Evolutionary conservation across 2,113 vertebrate genomes (phyloP).

Genomic region (Myanophis thanlyinensis): DNA sequence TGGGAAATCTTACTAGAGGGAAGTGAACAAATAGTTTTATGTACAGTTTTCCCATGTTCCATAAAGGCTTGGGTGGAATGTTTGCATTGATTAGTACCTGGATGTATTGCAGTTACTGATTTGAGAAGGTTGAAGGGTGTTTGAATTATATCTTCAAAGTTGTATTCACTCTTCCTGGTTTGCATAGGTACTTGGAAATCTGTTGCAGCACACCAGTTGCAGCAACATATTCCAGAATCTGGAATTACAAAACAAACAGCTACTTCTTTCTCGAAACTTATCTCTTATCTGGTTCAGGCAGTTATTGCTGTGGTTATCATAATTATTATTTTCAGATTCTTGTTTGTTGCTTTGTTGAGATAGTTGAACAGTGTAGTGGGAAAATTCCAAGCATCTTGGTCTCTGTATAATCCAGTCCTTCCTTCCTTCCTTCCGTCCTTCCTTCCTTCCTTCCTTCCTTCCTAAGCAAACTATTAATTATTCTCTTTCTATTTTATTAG

Average conservation of each 20-base stretch:
- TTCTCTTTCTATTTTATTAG: conserved; percentile 22
- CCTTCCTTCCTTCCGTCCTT: background rate
- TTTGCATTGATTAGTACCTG: background rate
- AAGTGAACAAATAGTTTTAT: background rate
- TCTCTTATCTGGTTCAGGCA: background rate
- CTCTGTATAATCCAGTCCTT: too few relatives aligned
- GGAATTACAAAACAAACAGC: background rate
- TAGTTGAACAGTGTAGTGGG: background rate
- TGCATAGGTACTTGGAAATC: background rate
- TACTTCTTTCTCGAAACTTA: background rate
- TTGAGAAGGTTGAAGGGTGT: background rate
- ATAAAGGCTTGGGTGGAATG: background rate
- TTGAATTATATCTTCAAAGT: background rate
- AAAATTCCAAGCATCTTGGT: background rate
- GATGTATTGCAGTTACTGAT: background rate
- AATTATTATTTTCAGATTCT: background rate
- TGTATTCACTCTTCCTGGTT: background rate
- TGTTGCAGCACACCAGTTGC: background rate
- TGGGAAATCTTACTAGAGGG: background rate
- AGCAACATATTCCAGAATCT: background rate
- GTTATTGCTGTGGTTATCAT: background rate
- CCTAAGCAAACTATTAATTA: background rate
- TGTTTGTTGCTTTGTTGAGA: background rate
- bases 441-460: background rate
- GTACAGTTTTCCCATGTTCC: background rate